A percentile compares a stretch with the other conserved stretches of the same genome.
phyloP scores from a whole-genome alignment of 2,113 vertebrate species.

The Eidolon helvum region DNA sequence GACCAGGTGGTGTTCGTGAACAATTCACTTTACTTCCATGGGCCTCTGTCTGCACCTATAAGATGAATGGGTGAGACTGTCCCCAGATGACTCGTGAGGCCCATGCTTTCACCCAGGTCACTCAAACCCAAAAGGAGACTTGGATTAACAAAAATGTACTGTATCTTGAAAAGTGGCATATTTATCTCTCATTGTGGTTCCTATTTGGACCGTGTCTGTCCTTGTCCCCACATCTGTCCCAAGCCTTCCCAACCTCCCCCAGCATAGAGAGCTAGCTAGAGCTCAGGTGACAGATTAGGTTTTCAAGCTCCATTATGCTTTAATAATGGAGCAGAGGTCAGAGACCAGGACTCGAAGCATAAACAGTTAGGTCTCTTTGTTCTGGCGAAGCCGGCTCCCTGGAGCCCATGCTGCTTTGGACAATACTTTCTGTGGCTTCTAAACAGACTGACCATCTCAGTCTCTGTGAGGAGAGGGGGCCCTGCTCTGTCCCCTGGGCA shows the following conservation, averaged over 20 bases:
- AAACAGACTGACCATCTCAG: background rate
- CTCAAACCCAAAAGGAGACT: background rate
- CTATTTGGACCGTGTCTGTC: background rate
- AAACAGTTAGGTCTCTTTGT: background rate
- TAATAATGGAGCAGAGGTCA: background rate
- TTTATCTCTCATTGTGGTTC: background rate
- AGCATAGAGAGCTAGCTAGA: background rate
- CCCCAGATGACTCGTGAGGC: background rate
- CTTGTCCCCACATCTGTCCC: background rate
- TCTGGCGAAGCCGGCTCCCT: background rate
- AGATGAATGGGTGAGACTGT: background rate
- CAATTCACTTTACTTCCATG: background rate
- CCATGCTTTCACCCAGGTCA: background rate
- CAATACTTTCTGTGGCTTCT: background rate
- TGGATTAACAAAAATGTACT: background rate
- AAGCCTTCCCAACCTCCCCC: background rate
- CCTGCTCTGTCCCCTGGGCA: background rate
- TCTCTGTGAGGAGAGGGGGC: background rate
- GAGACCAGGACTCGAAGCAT: background rate
- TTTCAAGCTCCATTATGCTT: conserved; percentile 28
- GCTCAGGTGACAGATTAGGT: background rate
- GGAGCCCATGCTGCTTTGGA: background rate
- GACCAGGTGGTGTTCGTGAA: background rate
- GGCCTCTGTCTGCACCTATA: background rate
- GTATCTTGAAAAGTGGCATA: background rate